A percentile compares a stretch with the other conserved stretches of the same genome.
Evolutionary conservation across 2,113 vertebrate genomes (phyloP).

Genomic region (Campylomormyrus tamandua): DNA sequence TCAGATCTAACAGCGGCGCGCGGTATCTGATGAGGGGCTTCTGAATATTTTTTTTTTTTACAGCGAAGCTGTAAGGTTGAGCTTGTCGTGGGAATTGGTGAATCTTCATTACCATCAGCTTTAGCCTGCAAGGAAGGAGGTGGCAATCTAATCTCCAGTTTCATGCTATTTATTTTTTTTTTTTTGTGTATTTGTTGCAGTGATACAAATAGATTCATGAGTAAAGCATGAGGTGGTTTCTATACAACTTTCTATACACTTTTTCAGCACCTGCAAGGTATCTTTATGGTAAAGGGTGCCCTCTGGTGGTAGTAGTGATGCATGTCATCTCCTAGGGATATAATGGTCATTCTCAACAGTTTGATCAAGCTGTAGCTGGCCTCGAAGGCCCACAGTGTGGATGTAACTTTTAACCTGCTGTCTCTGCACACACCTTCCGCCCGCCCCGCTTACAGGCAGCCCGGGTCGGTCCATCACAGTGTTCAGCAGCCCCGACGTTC

Average conservation of each 20-base stretch:
- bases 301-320: neutral
- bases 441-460: constrained; percentile 40
- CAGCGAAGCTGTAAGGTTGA: neutral
- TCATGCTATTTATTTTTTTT: neutral
- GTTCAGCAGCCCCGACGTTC: constrained; percentile 42
- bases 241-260: neutral
- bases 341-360: neutral
- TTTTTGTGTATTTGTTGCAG: neutral
- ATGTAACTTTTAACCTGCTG: neutral
- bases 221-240: neutral
- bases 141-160: neutral
- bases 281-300: neutral
- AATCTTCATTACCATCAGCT: neutral
- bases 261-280: neutral
- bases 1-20: neutral
- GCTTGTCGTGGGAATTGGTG: neutral
- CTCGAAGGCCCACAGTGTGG: neutral
- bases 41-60: neutral
- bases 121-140: neutral
- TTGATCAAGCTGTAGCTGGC: neutral
- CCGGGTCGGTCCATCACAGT: constrained; percentile 45
- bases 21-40: neutral
- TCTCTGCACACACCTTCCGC: neutral
- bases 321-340: neutral
- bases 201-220: neutral